These are phyloP conservation scores for Cosmorhoe ocellata DNA, from an alignment of 2,888 invertebrate species.

Conservation along the genomic window DNA sequence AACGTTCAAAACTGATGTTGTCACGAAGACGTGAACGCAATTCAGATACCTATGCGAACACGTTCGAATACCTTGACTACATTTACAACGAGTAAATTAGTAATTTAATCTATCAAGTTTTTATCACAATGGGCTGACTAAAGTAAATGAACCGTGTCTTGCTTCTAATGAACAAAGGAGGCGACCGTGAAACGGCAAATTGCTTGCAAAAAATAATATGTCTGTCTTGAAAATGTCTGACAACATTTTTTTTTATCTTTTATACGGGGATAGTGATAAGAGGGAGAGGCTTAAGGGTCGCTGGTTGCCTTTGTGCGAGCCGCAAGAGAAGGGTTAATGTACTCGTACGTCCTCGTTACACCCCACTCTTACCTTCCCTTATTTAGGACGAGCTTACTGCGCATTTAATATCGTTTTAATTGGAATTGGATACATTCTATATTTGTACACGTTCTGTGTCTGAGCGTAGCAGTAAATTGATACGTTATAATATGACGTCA, in stretches of 20 bases:
- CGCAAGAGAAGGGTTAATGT: conserved; percentile 63
- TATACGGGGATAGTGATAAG: conserved; percentile 52
- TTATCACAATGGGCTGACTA: conserved; percentile 10
- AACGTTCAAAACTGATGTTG: conserved; percentile 55
- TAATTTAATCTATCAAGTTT: conserved; percentile 3
- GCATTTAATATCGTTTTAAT: conserved; percentile 46
- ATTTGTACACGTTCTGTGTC: conserved; percentile 9
- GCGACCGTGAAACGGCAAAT: conserved; percentile 40
- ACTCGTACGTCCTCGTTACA: conserved; percentile 11
- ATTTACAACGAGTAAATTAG: conserved; percentile 4
- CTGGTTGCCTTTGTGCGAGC: conserved; percentile 51
- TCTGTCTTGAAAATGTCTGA: conserved; percentile 48
- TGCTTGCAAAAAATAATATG: conserved; percentile 53
- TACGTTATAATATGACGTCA: conserved; percentile 13
- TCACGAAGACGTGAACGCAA: conserved; percentile 54
- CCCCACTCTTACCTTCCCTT: conserved; percentile 19
- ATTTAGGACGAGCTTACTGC: conserved; percentile 12
- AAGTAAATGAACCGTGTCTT: conserved; percentile 35
- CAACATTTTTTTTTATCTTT: conserved; percentile 57
- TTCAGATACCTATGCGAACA: conserved; percentile 45
- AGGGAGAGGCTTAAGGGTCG: conserved; percentile 52
- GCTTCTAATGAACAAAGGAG: conserved; percentile 42
- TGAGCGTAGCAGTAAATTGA: conserved; percentile 16
- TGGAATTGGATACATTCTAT: conserved; percentile 42
- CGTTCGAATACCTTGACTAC: conserved; percentile 31